Conservation (phyloP, 2,888 invertebrate genomes). For the Limnephilus marmoratus region DNA sequence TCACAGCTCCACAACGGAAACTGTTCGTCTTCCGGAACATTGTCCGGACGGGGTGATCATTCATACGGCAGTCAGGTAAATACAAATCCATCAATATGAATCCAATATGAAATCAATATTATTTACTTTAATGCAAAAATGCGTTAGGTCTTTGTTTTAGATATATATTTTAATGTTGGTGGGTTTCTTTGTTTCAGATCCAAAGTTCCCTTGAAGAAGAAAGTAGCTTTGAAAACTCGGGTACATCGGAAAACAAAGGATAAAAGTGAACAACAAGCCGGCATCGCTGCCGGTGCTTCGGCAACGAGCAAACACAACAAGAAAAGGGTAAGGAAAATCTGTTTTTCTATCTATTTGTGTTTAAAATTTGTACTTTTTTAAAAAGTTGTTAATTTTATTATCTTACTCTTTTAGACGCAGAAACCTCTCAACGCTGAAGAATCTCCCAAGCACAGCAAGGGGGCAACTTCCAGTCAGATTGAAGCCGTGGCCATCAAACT, state of each 20-base stretch:
- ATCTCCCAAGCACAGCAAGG: constrained; percentile 77
- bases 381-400: neutral
- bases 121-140: neutral
- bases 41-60: constrained; percentile 86
- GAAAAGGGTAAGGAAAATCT: constrained; percentile 74
- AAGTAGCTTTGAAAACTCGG: constrained; percentile 82
- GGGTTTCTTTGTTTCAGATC: constrained; percentile 76
- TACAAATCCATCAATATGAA: neutral
- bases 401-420: constrained; percentile 46
- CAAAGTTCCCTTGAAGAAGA: constrained; percentile 91
- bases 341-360: neutral
- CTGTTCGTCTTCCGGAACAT: constrained; percentile 88
- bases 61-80: constrained; percentile 85
- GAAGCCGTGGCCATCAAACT: constrained; percentile 71
- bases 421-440: constrained; percentile 75
- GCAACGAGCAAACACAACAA: constrained; percentile 70
- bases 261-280: constrained; percentile 66
- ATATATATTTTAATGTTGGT: neutral
- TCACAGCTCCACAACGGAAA: constrained; percentile 93
- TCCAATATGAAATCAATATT: neutral
- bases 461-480: constrained; percentile 65
- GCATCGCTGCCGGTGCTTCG: constrained; percentile 70
- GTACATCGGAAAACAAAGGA: constrained; percentile 78
- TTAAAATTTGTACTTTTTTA: neutral
- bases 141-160: neutral